These are phyloP conservation scores for Lordiphosa collinella DNA, from an alignment of 1,140 invertebrate genomes.

Conservation along the genomic window DNA sequence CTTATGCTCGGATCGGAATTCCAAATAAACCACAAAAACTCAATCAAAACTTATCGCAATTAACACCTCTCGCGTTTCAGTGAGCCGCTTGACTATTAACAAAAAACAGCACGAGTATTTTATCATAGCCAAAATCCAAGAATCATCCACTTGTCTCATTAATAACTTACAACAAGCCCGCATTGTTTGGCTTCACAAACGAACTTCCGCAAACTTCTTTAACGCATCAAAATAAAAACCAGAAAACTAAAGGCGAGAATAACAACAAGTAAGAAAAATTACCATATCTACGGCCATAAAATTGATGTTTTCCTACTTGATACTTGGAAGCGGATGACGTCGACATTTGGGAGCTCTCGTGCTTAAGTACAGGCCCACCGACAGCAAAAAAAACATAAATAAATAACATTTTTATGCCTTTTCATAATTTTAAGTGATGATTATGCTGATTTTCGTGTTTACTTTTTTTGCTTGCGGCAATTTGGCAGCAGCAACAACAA, in stretches of 20 bases:
- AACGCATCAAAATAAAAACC: not conserved
- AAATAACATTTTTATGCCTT: slow-evolving; percentile 38
- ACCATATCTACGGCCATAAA: slow-evolving; percentile 37
- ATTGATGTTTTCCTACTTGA: slow-evolving; percentile 45
- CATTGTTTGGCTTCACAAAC: not conserved
- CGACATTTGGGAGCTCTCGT: slow-evolving; percentile 19
- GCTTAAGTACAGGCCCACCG: slow-evolving; percentile 35
- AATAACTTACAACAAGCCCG: slow-evolving; percentile 7
- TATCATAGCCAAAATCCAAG: not conserved
- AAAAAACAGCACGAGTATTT: not conserved
- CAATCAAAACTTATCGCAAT: too few relatives aligned
- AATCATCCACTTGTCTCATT: slow-evolving; percentile 10
- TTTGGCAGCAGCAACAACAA: slow-evolving; percentile 20
- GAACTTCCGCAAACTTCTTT: slow-evolving; percentile 12
- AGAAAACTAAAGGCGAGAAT: slow-evolving; percentile 1
- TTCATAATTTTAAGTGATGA: slow-evolving; percentile 55
- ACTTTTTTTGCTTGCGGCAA: slow-evolving; percentile 16
- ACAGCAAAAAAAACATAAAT: slow-evolving; percentile 19
- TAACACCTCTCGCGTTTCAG: not conserved
- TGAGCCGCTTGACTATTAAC: not conserved
- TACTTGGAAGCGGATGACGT: slow-evolving; percentile 19
- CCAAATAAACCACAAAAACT: too few relatives aligned
- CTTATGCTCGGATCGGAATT: too few relatives aligned
- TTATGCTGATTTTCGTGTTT: slow-evolving; percentile 43
- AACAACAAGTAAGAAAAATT: slow-evolving; percentile 2